Evolutionary conservation across 2,113 vertebrate genomes (phyloP).

Genomic region (Brachypodius melanocephalos): DNA sequence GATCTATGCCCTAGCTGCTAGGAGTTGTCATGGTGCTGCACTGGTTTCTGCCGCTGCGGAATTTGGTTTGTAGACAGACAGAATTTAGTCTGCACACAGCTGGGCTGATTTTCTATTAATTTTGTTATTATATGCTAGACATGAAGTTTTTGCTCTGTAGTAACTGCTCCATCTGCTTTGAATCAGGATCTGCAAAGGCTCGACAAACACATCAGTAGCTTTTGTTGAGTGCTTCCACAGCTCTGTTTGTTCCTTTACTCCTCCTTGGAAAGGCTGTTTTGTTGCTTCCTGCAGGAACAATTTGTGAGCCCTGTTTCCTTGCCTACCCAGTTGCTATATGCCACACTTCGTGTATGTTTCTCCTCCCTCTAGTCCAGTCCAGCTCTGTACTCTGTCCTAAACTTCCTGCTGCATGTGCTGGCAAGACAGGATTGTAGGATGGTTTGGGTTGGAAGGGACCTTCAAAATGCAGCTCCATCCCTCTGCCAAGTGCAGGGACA

Average conservation of each 20-base stretch:
- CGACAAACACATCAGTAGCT: background rate
- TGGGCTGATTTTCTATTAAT: background rate
- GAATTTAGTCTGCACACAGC: background rate
- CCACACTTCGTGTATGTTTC: background rate
- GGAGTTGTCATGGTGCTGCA: background rate
- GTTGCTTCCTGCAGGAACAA: background rate
- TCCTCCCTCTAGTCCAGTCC: background rate
- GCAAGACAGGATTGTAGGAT: background rate
- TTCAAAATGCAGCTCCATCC: background rate
- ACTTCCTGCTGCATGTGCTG: background rate
- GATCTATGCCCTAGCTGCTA: background rate
- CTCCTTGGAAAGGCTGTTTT: background rate
- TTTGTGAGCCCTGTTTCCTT: background rate
- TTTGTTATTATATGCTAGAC: background rate
- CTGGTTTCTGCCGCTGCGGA: background rate
- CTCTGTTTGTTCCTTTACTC: background rate
- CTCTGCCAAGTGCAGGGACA: background rate
- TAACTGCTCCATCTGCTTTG: background rate
- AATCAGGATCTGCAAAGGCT: background rate
- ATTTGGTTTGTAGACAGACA: background rate
- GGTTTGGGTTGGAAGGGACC: background rate
- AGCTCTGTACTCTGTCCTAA: background rate
- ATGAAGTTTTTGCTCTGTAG: background rate
- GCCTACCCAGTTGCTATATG: background rate
- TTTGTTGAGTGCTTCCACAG: background rate